A percentile compares a stretch with the other conserved stretches of the same genome.
Conservation (phyloP, 35 echinoderm and acorn worm genomes). For the Ptychodera flava region DNA sequence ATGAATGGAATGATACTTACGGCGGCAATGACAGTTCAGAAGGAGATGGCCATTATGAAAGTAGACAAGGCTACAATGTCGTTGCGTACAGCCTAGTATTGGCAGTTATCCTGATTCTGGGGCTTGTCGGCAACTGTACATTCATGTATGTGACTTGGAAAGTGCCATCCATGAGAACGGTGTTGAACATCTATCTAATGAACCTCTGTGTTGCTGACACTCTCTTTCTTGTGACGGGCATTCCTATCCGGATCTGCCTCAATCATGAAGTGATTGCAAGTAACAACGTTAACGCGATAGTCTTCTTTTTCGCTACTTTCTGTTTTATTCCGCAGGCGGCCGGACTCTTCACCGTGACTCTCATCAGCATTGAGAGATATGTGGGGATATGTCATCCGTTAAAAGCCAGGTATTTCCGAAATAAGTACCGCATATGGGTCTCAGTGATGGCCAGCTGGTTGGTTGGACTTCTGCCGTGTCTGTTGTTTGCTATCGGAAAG, state of each 20-base stretch:
- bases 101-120: conserved; percentile 28
- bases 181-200: conserved; percentile 57
- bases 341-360: neutral
- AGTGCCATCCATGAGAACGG: conserved; percentile 57
- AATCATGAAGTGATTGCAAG: neutral
- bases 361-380: neutral
- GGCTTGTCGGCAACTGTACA: conserved; percentile 37
- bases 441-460: neutral
- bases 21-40: too few relatives aligned
- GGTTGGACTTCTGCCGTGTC: neutral
- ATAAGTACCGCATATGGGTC: neutral
- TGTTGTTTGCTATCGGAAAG: neutral
- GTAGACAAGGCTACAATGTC: too few relatives aligned
- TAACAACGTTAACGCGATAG: neutral
- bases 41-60: too few relatives aligned
- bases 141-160: conserved; percentile 43
- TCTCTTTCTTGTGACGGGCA: conserved; percentile 40
- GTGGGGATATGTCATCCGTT: neutral
- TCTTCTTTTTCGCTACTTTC: neutral
- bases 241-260: neutral
- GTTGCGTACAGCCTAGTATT: conserved; percentile 21
- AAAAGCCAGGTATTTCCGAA: neutral
- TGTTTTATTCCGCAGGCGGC: neutral
- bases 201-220: conserved; percentile 71
- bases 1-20: too few relatives aligned